These are phyloP conservation scores for Chelonoidis abingdonii DNA, from an alignment of 2,113 vertebrate genomes.

Conservation along the genomic window DNA sequence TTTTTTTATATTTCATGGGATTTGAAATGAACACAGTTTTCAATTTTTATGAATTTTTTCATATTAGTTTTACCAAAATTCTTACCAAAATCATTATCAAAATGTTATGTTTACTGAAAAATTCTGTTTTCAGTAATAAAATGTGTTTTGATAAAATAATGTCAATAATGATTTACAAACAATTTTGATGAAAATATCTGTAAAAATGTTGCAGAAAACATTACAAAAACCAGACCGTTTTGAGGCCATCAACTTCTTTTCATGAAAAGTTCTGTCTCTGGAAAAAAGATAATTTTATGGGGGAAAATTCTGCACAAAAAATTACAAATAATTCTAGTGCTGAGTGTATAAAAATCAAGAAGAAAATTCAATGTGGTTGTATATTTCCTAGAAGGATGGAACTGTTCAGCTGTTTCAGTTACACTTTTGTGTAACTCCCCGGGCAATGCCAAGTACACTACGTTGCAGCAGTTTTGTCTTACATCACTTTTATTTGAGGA, in stretches of 20 bases:
- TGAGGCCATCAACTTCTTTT: neutral
- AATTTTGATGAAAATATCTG: neutral
- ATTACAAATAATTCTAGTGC: neutral
- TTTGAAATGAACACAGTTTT: neutral
- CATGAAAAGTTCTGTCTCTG: neutral
- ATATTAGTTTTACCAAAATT: accelerated
- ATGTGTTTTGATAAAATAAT: neutral
- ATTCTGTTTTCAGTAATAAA: neutral
- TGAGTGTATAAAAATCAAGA: neutral
- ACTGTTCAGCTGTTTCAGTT: neutral
- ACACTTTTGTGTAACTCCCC: neutral
- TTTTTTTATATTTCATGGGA: neutral
- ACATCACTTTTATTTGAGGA: neutral
- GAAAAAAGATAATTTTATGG: neutral
- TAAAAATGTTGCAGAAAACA: neutral
- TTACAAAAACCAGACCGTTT: neutral
- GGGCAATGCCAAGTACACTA: no score
- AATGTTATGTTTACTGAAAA: neutral
- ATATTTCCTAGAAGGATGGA: neutral
- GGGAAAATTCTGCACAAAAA: neutral
- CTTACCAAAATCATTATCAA: neutral
- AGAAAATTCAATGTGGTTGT: neutral
- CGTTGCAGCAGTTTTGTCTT: neutral
- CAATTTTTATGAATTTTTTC: neutral
- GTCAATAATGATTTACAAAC: neutral